A percentile compares a stretch with the other conserved stretches of the same genome.
These are phyloP conservation scores for Araneus ventricosus DNA, from an alignment of 1,140 invertebrate species.

Conservation along the genomic window DNA sequence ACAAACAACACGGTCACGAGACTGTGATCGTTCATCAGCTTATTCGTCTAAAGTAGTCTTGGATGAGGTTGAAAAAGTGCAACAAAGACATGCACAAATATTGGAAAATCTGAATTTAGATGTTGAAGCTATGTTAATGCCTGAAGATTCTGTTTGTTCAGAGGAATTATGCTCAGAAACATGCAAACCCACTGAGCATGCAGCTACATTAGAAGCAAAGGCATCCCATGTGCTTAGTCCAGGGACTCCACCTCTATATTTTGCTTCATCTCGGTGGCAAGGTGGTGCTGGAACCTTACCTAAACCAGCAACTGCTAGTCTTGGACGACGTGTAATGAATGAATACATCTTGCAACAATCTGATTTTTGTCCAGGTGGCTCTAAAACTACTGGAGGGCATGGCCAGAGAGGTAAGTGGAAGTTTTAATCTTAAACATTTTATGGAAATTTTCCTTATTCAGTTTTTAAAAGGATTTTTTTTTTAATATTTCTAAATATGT, in stretches of 20 bases:
- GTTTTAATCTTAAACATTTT: background rate
- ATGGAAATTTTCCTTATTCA: background rate
- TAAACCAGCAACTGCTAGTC: slow-evolving; percentile 58
- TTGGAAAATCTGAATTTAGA: slow-evolving; percentile 91
- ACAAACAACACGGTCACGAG: background rate
- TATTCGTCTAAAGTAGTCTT: slow-evolving; percentile 58
- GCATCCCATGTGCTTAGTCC: slow-evolving; percentile 57
- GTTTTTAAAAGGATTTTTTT: too few species aligned
- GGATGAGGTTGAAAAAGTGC: slow-evolving; percentile 80
- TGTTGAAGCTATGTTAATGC: slow-evolving; percentile 88
- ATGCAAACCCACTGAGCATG: slow-evolving; percentile 33
- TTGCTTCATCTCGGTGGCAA: slow-evolving; percentile 68
- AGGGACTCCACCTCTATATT: slow-evolving; percentile 70
- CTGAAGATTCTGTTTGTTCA: slow-evolving; percentile 74
- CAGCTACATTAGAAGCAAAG: slow-evolving; percentile 53
- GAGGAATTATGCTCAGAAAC: slow-evolving; percentile 55
- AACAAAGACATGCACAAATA: slow-evolving; percentile 88
- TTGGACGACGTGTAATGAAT: slow-evolving; percentile 70
- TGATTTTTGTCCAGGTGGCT: slow-evolving; percentile 59
- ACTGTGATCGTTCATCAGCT: slow-evolving; percentile 12
- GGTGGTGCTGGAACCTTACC: slow-evolving; percentile 51
- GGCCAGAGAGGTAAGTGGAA: slow-evolving; percentile 51
- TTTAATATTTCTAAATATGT: too few species aligned
- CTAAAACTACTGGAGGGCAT: slow-evolving; percentile 23
- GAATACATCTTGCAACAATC: slow-evolving; percentile 75